Conservation (phyloP, 2,888 invertebrate species). For the Aethes cnicana region DNA sequence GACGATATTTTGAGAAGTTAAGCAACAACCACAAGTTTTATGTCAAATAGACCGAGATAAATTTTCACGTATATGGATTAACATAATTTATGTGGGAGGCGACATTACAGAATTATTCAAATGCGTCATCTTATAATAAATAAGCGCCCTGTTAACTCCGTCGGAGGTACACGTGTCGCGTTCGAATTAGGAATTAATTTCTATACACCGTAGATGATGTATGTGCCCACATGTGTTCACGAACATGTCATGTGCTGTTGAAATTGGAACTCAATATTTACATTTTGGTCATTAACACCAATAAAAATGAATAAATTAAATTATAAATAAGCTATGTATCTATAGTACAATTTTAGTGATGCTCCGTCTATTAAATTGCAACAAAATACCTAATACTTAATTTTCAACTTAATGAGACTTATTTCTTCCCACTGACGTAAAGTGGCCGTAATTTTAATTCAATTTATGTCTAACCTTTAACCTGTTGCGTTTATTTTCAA, state of each 20-base stretch:
- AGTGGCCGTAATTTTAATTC: slow-evolving; percentile 1
- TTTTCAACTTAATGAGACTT: not conserved
- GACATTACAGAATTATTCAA: slow-evolving; percentile 22
- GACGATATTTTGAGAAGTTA: too few species aligned
- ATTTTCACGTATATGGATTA: slow-evolving; percentile 26
- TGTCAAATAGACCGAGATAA: slow-evolving; percentile 4
- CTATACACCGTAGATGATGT: not conserved
- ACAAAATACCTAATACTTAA: not conserved
- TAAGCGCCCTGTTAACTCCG: slow-evolving; percentile 19
- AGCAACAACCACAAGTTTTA: not conserved
- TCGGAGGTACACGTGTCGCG: slow-evolving; percentile 10
- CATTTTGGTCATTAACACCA: too few species aligned
- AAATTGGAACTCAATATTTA: too few species aligned
- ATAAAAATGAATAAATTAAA: too few species aligned
- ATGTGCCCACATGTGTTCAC: not conserved
- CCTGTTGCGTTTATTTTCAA: slow-evolving; percentile 10
- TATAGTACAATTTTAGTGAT: too few species aligned
- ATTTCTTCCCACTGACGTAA: too few species aligned
- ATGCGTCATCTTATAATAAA: slow-evolving; percentile 22
- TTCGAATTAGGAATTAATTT: not conserved
- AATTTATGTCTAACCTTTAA: slow-evolving; percentile 16
- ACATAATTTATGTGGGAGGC: slow-evolving; percentile 19
- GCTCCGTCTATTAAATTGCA: too few species aligned
- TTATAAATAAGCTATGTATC: too few species aligned
- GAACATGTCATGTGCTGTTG: too few species aligned